Conservation (phyloP, 2,797 vertebrate genomes). For the Malurus splendens region DNA sequence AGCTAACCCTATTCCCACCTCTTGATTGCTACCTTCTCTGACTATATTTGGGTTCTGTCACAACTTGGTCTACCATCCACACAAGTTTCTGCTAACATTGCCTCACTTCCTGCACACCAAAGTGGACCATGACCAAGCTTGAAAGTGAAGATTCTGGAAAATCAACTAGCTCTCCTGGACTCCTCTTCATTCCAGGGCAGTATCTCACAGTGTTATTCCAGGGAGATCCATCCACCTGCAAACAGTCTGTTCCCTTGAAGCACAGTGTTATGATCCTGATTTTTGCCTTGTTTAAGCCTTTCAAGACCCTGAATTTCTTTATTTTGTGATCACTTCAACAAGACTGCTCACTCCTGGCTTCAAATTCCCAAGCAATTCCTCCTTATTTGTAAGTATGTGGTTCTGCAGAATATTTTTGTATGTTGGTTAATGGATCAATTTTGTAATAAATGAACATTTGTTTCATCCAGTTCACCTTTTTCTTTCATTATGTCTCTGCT, state of each 20-base stretch:
- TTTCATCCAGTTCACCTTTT: neutral
- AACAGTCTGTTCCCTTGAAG: neutral
- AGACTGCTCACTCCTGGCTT: neutral
- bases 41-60: neutral
- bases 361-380: neutral
- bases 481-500: rapidly evolving
- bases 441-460: neutral
- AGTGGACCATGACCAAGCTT: neutral
- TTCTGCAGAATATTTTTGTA: neutral
- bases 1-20: neutral
- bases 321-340: neutral
- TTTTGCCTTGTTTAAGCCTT: neutral
- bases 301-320: neutral
- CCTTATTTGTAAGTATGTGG: neutral
- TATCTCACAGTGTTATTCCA: neutral
- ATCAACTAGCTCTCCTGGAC: neutral
- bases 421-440: neutral
- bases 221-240: neutral
- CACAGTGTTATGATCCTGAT: neutral
- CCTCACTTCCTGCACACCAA: neutral
- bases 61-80: neutral
- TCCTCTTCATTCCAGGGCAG: neutral
- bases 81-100: neutral
- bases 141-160: neutral
- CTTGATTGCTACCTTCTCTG: neutral